Evolutionary conservation across 2,888 invertebrate species (phyloP).

Genomic region (Sesia apiformis): DNA sequence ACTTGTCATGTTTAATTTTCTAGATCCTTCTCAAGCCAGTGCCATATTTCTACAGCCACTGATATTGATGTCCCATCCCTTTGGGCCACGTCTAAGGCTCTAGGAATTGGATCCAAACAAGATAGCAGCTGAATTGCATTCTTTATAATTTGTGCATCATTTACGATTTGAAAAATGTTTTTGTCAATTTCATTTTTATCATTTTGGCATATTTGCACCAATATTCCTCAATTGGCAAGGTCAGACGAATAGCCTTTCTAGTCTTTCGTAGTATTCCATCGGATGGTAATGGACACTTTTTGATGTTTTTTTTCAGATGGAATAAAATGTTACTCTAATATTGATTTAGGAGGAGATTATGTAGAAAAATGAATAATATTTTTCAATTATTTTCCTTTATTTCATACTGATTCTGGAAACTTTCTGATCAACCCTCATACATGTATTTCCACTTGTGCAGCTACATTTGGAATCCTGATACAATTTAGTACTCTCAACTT

Average conservation of each 20-base stretch:
- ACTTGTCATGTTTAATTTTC: slow-evolving; percentile 5
- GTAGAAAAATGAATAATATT: too few species aligned
- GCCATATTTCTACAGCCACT: slow-evolving; percentile 12
- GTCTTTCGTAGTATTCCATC: slow-evolving; percentile 8
- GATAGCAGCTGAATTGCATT: slow-evolving; percentile 6
- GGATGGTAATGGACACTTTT: slow-evolving; percentile 7
- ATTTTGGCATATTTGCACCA: slow-evolving; percentile 9
- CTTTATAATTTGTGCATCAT: slow-evolving; percentile 4
- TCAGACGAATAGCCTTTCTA: slow-evolving; percentile 7
- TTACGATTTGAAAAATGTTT: slow-evolving; percentile 7
- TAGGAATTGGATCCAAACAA: slow-evolving; percentile 8
- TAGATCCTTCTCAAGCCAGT: slow-evolving; percentile 11
- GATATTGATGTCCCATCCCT: slow-evolving; percentile 8
- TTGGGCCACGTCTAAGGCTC: slow-evolving; percentile 7
- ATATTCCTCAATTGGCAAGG: slow-evolving; percentile 7
- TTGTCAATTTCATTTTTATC: slow-evolving; percentile 7
- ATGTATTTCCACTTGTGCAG: too few species aligned
- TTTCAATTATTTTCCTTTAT: too few species aligned
- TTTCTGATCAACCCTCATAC: too few species aligned
- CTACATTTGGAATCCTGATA: too few species aligned
- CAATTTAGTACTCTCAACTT: too few species aligned
- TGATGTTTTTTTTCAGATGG: too few species aligned
- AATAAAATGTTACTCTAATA: too few species aligned
- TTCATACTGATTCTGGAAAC: too few species aligned
- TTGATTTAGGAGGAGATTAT: too few species aligned